A percentile compares a stretch with the other conserved stretches of the same genome.
phyloP scores from a whole-genome alignment of 2,888 invertebrate species.

The Drosophila merina region DNA sequence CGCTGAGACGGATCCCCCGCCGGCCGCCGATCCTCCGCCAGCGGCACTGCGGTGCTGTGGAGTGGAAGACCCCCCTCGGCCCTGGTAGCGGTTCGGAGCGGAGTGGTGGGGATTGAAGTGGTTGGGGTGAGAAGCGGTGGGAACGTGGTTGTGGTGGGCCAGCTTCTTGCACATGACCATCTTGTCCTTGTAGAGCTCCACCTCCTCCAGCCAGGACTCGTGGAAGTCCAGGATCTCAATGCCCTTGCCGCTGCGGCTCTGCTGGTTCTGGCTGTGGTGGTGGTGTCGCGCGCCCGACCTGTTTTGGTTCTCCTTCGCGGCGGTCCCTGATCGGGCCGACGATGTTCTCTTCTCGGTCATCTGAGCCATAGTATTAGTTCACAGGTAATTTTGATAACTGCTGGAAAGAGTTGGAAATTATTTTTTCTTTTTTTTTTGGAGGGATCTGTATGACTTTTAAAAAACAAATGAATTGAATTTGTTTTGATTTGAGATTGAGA shows the following conservation, averaged over 20 bases:
- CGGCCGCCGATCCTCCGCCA: conserved; percentile 30
- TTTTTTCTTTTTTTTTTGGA: conserved; percentile 41
- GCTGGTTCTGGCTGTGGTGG: conserved; percentile 8
- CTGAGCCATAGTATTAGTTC: conserved; percentile 80
- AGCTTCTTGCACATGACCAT: conserved; percentile 77
- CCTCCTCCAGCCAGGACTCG: conserved; percentile 83
- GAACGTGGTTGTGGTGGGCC: conserved; percentile 65
- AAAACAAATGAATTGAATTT: background rate
- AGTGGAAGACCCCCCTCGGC: conserved; percentile 5
- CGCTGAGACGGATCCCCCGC: background rate
- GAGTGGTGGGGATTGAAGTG: conserved; percentile 13
- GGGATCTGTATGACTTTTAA: background rate
- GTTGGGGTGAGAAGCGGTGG: conserved; percentile 2
- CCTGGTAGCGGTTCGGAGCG: conserved; percentile 20
- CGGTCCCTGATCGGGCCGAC: conserved; percentile 32
- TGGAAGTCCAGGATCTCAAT: conserved; percentile 83
- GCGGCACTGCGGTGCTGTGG: conserved; percentile 41
- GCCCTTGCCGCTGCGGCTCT: conserved; percentile 58
- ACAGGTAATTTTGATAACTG: conserved; percentile 78
- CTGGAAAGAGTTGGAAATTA: conserved; percentile 4
- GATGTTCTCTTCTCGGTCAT: conserved; percentile 82
- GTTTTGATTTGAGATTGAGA: background rate
- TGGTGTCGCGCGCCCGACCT: conserved; percentile 29
- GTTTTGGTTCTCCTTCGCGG: conserved; percentile 77
- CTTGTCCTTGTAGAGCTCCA: conserved; percentile 82